A percentile compares a stretch with the other conserved stretches of the same genome.
phyloP scores from a whole-genome alignment of 2,113 vertebrate genomes.

The Bos indicus region DNA sequence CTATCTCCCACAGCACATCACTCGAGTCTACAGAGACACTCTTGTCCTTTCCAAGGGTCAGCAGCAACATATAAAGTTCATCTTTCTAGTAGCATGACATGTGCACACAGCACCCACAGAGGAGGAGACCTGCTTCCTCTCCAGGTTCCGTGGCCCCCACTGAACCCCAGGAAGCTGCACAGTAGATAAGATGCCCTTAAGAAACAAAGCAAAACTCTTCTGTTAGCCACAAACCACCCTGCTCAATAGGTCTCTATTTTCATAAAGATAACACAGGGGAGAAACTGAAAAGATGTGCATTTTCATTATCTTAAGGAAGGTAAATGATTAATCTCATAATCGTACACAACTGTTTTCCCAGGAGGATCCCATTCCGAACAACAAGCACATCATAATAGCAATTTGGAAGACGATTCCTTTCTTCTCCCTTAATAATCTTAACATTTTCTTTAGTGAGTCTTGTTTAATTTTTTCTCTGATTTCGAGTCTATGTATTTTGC shows the following conservation, averaged over 20 bases:
- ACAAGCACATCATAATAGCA: neutral
- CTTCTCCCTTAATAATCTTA: neutral
- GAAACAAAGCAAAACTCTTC: neutral
- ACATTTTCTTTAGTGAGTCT: neutral
- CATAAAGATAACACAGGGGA: neutral
- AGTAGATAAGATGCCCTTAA: neutral
- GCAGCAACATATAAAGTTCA: neutral
- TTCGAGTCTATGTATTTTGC: neutral
- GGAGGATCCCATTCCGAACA: neutral
- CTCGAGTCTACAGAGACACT: neutral
- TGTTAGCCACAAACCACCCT: neutral
- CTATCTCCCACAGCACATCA: neutral
- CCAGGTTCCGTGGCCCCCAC: neutral
- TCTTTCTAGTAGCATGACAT: neutral
- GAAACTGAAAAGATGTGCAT: neutral
- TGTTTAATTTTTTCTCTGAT: neutral
- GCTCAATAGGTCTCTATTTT: neutral
- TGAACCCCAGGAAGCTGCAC: neutral
- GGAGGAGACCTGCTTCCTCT: neutral
- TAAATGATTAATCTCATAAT: neutral
- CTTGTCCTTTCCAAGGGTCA: neutral
- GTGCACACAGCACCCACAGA: neutral
- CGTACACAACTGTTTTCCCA: neutral
- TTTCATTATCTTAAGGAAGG: neutral
- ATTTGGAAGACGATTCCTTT: neutral